A percentile compares a stretch with the other conserved stretches of the same genome.
Evolutionary conservation across 2,888 invertebrate species (phyloP).

Genomic region (Allophyes oxyacanthae): DNA sequence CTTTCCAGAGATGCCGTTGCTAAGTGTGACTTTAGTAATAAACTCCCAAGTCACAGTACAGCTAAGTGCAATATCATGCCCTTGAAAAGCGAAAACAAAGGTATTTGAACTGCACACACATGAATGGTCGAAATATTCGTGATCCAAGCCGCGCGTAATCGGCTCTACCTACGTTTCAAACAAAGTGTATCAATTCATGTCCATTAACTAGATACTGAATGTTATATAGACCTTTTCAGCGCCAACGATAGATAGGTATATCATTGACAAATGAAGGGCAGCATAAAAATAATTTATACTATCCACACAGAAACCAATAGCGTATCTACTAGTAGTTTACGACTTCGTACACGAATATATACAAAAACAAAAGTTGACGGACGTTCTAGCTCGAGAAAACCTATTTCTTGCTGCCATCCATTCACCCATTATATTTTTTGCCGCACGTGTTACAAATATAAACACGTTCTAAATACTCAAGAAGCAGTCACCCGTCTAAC

Average conservation of each 20-base stretch:
- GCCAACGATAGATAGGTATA: not conserved
- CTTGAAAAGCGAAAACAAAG: constrained; percentile 24
- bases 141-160: constrained; percentile 12
- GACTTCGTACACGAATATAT: not conserved
- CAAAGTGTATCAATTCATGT: constrained; percentile 10
- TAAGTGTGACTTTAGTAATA: constrained; percentile 45
- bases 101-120: constrained; percentile 24
- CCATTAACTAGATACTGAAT: constrained; percentile 7
- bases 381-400: not conserved
- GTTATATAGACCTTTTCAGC: constrained; percentile 16
- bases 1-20: constrained; percentile 14
- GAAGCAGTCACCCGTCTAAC: constrained; percentile 15
- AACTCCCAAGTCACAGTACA: constrained; percentile 13
- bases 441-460: constrained; percentile 41
- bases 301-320: too few relatives aligned
- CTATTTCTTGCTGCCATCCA: constrained; percentile 7
- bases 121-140: constrained; percentile 40
- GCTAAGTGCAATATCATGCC: constrained; percentile 40
- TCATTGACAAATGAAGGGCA: constrained; percentile 12
- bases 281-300: not conserved
- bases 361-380: not conserved
- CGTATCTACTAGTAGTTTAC: too few relatives aligned
- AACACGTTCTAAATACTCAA: constrained; percentile 42
- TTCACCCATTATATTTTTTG: constrained; percentile 38
- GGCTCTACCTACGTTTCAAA: too few relatives aligned